Percentiles rank a stretch among this genome's conserved stretches.
These are phyloP conservation scores for Paralvinella palmiformis DNA, from an alignment of 1,140 invertebrate genomes.

Conservation along the genomic window DNA sequence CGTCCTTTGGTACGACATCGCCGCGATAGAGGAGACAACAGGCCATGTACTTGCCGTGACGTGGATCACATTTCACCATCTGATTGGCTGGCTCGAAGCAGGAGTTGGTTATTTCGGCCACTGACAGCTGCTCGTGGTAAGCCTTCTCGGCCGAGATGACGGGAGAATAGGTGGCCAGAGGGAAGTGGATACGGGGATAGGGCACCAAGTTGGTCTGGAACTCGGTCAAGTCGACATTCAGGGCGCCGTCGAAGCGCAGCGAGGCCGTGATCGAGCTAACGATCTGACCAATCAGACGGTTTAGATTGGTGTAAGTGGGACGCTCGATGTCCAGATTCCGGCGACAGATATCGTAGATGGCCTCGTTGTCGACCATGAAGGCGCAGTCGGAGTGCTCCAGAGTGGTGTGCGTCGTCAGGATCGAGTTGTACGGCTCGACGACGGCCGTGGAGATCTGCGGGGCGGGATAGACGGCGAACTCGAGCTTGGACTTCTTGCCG, in stretches of 20 bases:
- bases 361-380: constrained; percentile 82
- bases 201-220: constrained; percentile 60
- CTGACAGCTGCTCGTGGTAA: constrained; percentile 48
- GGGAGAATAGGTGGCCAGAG: constrained; percentile 44
- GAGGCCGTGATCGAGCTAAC: constrained; percentile 59
- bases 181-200: constrained; percentile 49
- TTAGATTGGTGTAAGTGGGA: constrained; percentile 76
- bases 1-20: too few species aligned
- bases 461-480: constrained; percentile 84
- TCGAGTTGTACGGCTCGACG: constrained; percentile 83
- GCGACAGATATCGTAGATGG: constrained; percentile 74
- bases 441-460: constrained; percentile 74
- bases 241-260: constrained; percentile 74
- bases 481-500: constrained; percentile 82
- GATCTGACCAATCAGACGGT: constrained; percentile 70
- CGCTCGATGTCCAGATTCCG: constrained; percentile 63
- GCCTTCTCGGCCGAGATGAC: constrained; percentile 47
- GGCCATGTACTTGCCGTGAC: constrained; percentile 86
- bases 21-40: constrained; percentile 53
- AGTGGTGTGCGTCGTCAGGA: constrained; percentile 72
- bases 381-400: constrained; percentile 74
- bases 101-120: constrained; percentile 81
- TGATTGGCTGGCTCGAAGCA: constrained; percentile 84
- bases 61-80: constrained; percentile 88
- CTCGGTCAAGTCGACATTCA: constrained; percentile 76